Evolutionary conservation across 2,113 vertebrate species (phyloP).

Genomic region (Nerophis ophidion): DNA sequence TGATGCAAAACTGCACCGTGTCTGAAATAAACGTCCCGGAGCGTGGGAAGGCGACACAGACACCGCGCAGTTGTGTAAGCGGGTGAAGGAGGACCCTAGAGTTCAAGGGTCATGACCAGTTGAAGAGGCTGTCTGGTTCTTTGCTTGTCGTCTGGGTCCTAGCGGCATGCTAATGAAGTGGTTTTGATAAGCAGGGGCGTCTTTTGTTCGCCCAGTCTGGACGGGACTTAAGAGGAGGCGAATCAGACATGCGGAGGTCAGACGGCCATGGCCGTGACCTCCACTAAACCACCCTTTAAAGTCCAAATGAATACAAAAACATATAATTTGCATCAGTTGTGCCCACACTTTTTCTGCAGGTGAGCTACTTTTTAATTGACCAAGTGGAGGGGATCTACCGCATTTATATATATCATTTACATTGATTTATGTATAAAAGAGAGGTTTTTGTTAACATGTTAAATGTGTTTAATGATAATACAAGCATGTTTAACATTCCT

Average conservation of each 20-base stretch:
- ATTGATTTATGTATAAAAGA: no score
- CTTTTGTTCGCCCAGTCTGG: slow-evolving; percentile 55
- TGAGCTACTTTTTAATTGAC: no score
- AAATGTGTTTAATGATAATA: no score
- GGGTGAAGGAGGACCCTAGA: slow-evolving; percentile 69
- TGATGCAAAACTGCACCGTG: slow-evolving; percentile 48
- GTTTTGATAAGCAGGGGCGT: slow-evolving; percentile 45
- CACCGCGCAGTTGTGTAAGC: slow-evolving; percentile 42
- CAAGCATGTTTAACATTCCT: no score
- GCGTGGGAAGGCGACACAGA: slow-evolving; percentile 64
- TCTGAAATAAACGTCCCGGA: slow-evolving; percentile 31
- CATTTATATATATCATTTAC: no score
- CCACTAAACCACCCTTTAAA: no score
- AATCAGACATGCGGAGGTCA: slow-evolving; percentile 22
- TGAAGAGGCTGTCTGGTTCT: slow-evolving; percentile 55
- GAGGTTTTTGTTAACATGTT: no score
- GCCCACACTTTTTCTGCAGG: no score
- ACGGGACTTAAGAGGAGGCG: slow-evolving; percentile 14
- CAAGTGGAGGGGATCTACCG: no score
- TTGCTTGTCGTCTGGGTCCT: slow-evolving; percentile 47
- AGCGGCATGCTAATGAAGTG: slow-evolving; percentile 60
- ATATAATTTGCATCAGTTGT: no score
- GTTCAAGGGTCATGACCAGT: slow-evolving; percentile 81
- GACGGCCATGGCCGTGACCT: neutral
- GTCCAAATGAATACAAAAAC: no score